Base-by-base conservation (phyloP, 2,797 vertebrate genomes). In the Acrocephalus scirpaceus region DNA sequence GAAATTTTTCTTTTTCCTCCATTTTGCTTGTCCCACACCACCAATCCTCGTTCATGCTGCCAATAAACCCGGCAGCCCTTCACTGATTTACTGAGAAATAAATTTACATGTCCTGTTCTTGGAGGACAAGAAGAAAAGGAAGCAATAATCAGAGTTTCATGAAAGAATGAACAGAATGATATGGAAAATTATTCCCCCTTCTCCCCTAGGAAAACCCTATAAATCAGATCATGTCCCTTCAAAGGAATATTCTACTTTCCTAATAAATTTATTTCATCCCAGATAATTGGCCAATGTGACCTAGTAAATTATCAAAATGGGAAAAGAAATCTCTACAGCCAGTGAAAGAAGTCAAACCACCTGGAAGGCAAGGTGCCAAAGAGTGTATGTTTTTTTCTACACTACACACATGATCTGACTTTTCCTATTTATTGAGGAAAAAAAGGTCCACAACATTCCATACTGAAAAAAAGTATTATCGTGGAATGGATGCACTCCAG, bases 331-430 rank as follows among this genome's bases (percentile, higher is more conserved):
- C 11, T 73, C 38, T 62, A 54, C 8, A 70, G 32, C 10, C 17
- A 66, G 21, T 34, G 40, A 69, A 51, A 61, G 11, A 51, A 85
- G 16, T 50, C 29, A 82, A 75, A 30, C 8, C 6, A 26, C 38
- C 26, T 34, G 58, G 30, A 84, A 74, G n/a, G 42, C 19, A 74
- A 56, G 15, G 5, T 65, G 9, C 4, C 57, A 53, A 64, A 75
- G 25, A 58, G 8, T n/a, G 20, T 25, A 20, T 38, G 12, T n/a
- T 87, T 66, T 58, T 4, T 50, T 86, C 18, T 38, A 14, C 1
- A 1, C 2, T 38, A 53, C 1, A 7, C 8, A 26, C 1, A 1
- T 7, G 1, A 48, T 30, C 32, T 61, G 32, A 79, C 7, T 45
- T 73, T 50, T 50, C 38, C 16, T 32, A 7, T 38, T 79, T 53